These are phyloP conservation scores for Corythornis vintsioides DNA, from an alignment of 2,113 vertebrate species.

Conservation along the genomic window DNA sequence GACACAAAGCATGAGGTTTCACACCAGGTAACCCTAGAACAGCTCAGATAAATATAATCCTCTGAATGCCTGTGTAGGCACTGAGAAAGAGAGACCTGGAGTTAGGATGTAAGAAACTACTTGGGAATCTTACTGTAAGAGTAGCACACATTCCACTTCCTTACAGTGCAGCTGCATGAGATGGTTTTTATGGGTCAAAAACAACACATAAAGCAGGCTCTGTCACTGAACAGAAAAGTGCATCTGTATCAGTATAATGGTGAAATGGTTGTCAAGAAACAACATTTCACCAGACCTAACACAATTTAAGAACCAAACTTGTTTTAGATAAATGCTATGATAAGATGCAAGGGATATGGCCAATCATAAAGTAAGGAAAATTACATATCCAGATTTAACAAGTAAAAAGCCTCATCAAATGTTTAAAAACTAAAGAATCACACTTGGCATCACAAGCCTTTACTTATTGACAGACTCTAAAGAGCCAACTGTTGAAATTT, in stretches of 20 bases:
- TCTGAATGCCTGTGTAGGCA: not conserved
- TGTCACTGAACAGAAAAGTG: not conserved
- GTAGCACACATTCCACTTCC: not conserved
- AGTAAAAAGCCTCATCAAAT: not conserved
- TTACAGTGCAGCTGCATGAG: not conserved
- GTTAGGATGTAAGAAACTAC: not conserved
- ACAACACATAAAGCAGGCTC: not conserved
- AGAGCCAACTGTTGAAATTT: not conserved
- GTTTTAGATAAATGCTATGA: not conserved
- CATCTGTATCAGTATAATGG: not conserved
- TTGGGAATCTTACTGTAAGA: not conserved
- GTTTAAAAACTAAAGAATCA: not conserved
- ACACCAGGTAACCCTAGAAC: not conserved
- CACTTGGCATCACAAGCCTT: not conserved
- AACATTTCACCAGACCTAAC: not conserved
- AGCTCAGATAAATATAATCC: not conserved
- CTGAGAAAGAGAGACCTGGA: not conserved
- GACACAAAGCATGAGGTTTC: not conserved
- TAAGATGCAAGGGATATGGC: not conserved
- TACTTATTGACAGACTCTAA: not conserved
- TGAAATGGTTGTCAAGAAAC: not conserved
- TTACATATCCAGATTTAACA: not conserved
- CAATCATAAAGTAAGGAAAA: not conserved
- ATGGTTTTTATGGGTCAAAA: not conserved
- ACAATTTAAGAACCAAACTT: not conserved